phyloP scores from a whole-genome alignment of 2,888 invertebrate genomes.

The Sceliomorpha sp. region DNA sequence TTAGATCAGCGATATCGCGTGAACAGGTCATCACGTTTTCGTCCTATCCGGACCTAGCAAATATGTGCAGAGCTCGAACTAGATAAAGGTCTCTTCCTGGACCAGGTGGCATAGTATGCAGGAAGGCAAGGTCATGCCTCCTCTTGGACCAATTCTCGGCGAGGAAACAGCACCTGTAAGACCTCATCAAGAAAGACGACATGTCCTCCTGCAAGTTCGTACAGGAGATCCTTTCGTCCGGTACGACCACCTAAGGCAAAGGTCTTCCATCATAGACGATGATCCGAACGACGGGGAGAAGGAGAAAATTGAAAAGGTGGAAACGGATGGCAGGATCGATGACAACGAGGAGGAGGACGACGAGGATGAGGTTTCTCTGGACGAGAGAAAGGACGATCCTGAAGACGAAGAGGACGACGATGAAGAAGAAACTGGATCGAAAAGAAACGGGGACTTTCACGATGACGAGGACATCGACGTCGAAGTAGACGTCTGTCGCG shows the following conservation, averaged over 20 bases:
- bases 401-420: conserved; percentile 66
- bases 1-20: conserved; percentile 5
- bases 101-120: conserved; percentile 74
- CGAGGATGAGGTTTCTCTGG: conserved; percentile 56
- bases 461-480: conserved; percentile 74
- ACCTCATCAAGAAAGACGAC: conserved; percentile 69
- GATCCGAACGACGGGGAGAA: conserved; percentile 54
- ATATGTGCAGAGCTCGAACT: conserved; percentile 25
- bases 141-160: conserved; percentile 67
- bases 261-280: conserved; percentile 53
- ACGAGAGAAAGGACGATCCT: conserved; percentile 39
- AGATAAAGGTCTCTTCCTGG: conserved; percentile 51
- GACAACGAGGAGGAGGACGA: conserved; percentile 57
- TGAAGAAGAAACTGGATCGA: conserved; percentile 64
- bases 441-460: conserved; percentile 64
- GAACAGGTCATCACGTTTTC: not conserved
- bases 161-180: conserved; percentile 61
- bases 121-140: conserved; percentile 70
- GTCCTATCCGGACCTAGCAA: conserved; percentile 8
- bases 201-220: conserved; percentile 72
- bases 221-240: conserved; percentile 70
- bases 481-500: conserved; percentile 72
- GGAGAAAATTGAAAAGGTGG: conserved; percentile 37
- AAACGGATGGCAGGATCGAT: conserved; percentile 39
- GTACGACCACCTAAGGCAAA: conserved; percentile 51